Percentiles rank a stretch among this genome's conserved stretches.
Evolutionary conservation across 2,113 vertebrate species (phyloP).

Genomic region (Sphyrna mokarran): DNA sequence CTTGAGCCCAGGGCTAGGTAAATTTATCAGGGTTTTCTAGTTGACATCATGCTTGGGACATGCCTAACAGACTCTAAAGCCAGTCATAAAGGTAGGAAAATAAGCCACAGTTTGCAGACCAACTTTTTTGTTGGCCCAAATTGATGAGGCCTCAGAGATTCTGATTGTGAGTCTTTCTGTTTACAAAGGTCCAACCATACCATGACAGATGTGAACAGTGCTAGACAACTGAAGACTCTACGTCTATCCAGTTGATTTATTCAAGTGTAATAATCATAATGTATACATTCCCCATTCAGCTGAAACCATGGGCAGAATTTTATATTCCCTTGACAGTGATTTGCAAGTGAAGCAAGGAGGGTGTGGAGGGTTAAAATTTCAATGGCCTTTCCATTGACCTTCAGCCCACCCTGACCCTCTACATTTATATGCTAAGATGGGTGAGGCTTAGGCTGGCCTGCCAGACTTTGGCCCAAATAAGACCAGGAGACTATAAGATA

Average conservation of each 20-base stretch:
- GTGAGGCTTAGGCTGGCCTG: no score
- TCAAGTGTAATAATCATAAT: no score
- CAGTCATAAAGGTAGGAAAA: background rate
- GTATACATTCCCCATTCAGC: background rate
- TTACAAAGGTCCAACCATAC: background rate
- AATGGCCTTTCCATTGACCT: no score
- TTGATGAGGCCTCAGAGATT: background rate
- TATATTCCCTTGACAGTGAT: no score
- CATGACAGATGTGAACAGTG: background rate
- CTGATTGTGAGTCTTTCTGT: background rate
- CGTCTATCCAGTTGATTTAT: no score
- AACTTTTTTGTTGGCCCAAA: background rate
- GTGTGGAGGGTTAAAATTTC: no score
- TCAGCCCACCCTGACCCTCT: no score
- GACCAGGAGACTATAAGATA: no score
- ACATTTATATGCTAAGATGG: no score
- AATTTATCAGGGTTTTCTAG: no score
- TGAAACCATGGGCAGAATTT: background rate
- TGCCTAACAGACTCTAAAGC: background rate
- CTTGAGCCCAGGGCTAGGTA: background rate
- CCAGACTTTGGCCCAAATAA: no score
- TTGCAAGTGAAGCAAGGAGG: no score
- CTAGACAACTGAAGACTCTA: background rate
- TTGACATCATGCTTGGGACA: background rate
- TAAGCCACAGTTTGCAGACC: background rate